Evolutionary conservation across 2,113 vertebrate species (phyloP).

Genomic region (Syrrhaptes paradoxus): DNA sequence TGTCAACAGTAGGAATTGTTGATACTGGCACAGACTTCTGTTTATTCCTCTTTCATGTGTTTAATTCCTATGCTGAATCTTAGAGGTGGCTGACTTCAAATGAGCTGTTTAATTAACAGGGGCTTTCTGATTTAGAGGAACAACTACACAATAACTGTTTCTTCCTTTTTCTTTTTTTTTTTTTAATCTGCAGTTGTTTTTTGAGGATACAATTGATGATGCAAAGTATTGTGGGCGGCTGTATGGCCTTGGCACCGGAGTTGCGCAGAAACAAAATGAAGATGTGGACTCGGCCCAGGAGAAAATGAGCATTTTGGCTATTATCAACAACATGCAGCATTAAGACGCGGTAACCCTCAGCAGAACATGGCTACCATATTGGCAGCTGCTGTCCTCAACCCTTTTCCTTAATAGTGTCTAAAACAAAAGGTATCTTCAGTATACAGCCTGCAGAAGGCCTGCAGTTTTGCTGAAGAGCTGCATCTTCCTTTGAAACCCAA

Average conservation of each 20-base stretch:
- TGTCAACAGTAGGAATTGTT: background rate
- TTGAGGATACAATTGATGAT: slow-evolving; percentile 98
- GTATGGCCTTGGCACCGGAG: slow-evolving; percentile 94
- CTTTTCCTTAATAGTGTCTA: slow-evolving; percentile 23
- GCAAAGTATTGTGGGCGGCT: slow-evolving; percentile 96
- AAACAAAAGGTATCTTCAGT: slow-evolving; percentile 34
- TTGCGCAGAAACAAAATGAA: slow-evolving; percentile 92
- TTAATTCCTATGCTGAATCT: background rate
- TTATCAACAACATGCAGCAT: slow-evolving; percentile 82
- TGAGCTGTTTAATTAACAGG: background rate
- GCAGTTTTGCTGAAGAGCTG: slow-evolving; percentile 64
- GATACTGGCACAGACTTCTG: background rate
- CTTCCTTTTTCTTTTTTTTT: background rate
- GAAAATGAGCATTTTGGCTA: slow-evolving; percentile 82
- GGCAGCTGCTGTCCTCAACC: slow-evolving; percentile 60
- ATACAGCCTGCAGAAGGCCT: slow-evolving; percentile 46
- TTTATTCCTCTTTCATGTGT: background rate
- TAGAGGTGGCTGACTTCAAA: background rate
- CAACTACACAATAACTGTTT: background rate
- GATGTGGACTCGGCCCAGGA: slow-evolving; percentile 80
- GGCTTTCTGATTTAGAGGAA: background rate
- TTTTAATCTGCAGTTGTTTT: slow-evolving; percentile 86
- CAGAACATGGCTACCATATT: background rate
- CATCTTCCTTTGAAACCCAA: slow-evolving; percentile 64
- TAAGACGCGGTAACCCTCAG: slow-evolving; percentile 48